Evolutionary conservation across 2,113 vertebrate genomes (phyloP).

Genomic region (crab-eating macaque (Macaca fascicularis)): DNA sequence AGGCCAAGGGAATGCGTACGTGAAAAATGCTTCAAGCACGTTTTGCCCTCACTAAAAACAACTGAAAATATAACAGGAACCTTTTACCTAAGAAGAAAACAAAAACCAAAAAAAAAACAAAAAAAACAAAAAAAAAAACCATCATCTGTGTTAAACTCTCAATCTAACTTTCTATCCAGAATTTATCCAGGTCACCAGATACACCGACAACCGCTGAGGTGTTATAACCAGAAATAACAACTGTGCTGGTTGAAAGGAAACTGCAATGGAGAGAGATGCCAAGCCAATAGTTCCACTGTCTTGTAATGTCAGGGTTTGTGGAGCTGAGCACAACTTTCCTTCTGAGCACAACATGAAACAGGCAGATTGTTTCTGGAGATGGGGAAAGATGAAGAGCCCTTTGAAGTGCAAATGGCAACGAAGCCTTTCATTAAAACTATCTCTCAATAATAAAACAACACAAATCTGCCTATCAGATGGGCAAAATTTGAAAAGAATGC

Average conservation of each 20-base stretch:
- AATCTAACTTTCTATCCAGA: slow-evolving; percentile 2
- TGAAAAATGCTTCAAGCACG: slow-evolving; percentile 25
- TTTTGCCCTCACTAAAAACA: neutral
- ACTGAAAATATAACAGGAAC: neutral
- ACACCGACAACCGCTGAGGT: neutral
- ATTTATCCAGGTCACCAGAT: slow-evolving; percentile 58
- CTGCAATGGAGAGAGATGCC: neutral
- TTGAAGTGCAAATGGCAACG: slow-evolving; percentile 34
- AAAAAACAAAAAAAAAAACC: too few species aligned
- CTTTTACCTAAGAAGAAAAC: neutral
- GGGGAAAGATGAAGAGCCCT: slow-evolving; percentile 41
- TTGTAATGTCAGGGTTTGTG: neutral
- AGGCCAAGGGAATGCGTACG: neutral
- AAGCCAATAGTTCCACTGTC: neutral
- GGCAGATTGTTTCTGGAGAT: slow-evolving; percentile 53
- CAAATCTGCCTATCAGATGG: slow-evolving; percentile 51
- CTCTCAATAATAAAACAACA: slow-evolving; percentile 50
- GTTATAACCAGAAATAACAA: slow-evolving; percentile 24
- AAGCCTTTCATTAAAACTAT: slow-evolving; percentile 58
- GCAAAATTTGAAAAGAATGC: slow-evolving; percentile 43
- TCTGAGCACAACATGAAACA: neutral
- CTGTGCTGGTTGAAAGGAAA: neutral
- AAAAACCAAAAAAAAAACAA: fast-evolving
- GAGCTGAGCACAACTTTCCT: neutral
- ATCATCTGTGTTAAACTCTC: neutral